phyloP scores from a whole-genome alignment of 2,113 vertebrate species.

The Pangasianodon hypophthalmus region DNA sequence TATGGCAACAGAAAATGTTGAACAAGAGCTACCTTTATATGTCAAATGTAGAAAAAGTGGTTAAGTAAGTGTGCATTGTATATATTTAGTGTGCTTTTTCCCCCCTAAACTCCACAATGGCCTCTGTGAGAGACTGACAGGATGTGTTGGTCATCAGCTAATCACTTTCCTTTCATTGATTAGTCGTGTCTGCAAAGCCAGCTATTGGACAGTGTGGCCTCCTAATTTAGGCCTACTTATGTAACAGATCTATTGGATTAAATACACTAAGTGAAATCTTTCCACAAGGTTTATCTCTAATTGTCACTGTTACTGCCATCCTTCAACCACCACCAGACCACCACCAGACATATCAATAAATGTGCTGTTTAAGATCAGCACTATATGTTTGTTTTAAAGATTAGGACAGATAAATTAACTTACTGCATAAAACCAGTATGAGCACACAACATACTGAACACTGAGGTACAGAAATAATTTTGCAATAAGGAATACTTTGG shows the following conservation, averaged over 20 bases:
- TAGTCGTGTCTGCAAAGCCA: neutral
- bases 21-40: slow-evolving; percentile 50
- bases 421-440: neutral
- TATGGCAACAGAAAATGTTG: slow-evolving; percentile 71
- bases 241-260: slow-evolving; percentile 28
- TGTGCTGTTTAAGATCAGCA: neutral
- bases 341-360: neutral
- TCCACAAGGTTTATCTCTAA: neutral
- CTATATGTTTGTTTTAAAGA: neutral
- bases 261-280: neutral
- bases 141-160: slow-evolving; percentile 25
- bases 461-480: neutral
- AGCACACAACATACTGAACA: neutral
- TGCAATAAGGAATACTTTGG: neutral
- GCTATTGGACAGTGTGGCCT: slow-evolving; percentile 14
- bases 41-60: slow-evolving; percentile 48
- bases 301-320: neutral
- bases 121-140: neutral
- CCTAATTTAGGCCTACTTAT: slow-evolving; percentile 13
- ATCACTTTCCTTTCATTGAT: slow-evolving; percentile 38
- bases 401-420: neutral
- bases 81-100: slow-evolving; percentile 30
- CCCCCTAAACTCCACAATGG: neutral
- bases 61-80: slow-evolving; percentile 17
- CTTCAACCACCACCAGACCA: neutral